Percentiles rank a stretch among this genome's conserved stretches.
phyloP scores from a whole-genome alignment of 2,113 vertebrate species.

The Geococcyx californianus region DNA sequence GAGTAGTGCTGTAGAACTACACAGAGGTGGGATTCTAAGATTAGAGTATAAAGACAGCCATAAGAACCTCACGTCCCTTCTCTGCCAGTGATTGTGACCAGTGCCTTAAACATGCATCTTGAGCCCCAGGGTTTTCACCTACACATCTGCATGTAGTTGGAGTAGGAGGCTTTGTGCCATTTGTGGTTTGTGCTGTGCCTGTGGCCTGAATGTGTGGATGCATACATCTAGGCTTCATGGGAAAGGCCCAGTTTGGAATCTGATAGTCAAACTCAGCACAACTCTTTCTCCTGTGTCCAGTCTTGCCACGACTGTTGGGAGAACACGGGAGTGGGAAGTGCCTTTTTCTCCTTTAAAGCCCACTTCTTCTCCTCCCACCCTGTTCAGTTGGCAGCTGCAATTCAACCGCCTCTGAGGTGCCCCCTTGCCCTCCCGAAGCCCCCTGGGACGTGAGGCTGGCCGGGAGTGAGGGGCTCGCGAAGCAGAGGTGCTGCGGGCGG shows the following conservation, averaged over 20 bases:
- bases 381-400: background rate
- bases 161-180: background rate
- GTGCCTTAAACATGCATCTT: background rate
- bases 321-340: accelerated
- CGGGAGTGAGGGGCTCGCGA: accelerated
- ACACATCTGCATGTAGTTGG: background rate
- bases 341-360: background rate
- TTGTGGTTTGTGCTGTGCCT: background rate
- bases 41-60: background rate
- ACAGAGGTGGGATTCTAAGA: background rate
- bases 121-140: background rate
- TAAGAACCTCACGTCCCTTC: background rate
- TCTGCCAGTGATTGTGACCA: background rate
- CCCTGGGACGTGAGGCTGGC: background rate
- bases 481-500: accelerated
- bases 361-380: accelerated
- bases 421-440: background rate
- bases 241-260: background rate
- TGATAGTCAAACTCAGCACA: background rate
- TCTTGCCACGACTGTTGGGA: background rate
- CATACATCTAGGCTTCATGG: background rate
- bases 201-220: background rate
- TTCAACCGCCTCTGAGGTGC: background rate
- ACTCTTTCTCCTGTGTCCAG: background rate
- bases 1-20: background rate